phyloP scores from a whole-genome alignment of 1,140 invertebrate genomes.

The Mizuhopecten yessoensis region DNA sequence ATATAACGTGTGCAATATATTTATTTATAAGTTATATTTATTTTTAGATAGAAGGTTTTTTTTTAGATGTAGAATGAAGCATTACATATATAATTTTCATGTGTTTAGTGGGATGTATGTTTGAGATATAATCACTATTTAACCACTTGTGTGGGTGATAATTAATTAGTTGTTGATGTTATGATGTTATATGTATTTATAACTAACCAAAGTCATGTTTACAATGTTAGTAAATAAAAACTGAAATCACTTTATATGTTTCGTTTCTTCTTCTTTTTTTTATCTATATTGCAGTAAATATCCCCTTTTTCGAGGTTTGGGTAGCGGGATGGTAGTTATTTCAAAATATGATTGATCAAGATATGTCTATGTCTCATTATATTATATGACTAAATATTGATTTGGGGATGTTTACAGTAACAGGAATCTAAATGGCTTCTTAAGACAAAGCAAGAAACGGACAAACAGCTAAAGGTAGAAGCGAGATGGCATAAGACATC shows the following conservation, averaged over 20 bases:
- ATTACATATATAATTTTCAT: background rate
- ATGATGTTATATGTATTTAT: background rate
- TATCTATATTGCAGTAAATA: no score
- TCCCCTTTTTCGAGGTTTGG: no score
- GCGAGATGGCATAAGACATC: no score
- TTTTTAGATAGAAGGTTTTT: background rate
- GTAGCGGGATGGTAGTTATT: no score
- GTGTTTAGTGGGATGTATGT: background rate
- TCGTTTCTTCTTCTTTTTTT: no score
- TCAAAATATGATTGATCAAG: no score
- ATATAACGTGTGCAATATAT: background rate
- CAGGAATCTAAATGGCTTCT: no score
- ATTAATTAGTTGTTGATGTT: slow-evolving; percentile 14
- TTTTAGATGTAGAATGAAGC: background rate
- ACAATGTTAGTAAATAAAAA: slow-evolving; percentile 27
- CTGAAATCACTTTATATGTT: background rate
- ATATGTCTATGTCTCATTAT: no score
- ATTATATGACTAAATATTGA: no score
- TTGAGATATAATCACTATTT: background rate
- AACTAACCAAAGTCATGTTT: background rate
- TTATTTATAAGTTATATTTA: background rate
- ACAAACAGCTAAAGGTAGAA: no score
- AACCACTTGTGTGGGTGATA: background rate
- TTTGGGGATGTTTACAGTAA: no score
- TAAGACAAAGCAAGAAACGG: no score